Evolutionary conservation across 2,113 vertebrate genomes (phyloP).

Genomic region (Noturus placidus): DNA sequence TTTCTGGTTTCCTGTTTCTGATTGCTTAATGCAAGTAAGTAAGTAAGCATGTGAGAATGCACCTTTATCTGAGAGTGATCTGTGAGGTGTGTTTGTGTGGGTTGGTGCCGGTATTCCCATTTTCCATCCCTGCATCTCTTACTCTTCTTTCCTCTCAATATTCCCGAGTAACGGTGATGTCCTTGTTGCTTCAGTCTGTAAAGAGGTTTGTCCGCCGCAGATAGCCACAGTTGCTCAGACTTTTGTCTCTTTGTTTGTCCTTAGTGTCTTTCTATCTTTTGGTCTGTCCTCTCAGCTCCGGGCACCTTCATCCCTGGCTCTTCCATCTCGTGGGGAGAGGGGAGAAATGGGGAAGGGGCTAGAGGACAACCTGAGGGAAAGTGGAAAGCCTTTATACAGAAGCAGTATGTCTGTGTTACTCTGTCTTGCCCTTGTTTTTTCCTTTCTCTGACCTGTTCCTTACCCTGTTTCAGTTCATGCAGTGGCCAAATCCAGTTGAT

Average conservation of each 20-base stretch:
- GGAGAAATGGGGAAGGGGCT: conserved; percentile 72
- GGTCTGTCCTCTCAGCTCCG: conserved; percentile 63
- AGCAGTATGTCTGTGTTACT: conserved; percentile 5
- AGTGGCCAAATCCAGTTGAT: conserved; percentile 39
- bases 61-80: conserved; percentile 14
- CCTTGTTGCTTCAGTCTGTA: not conserved
- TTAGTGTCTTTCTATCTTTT: conserved; percentile 31
- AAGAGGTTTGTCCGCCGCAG: conserved; percentile 31
- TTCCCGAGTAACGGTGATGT: not conserved
- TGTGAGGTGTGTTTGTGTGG: conserved; percentile 28
- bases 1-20: conserved; percentile 5
- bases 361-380: conserved; percentile 70
- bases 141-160: not conserved
- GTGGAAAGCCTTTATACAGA: conserved; percentile 45
- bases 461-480: conserved; percentile 40
- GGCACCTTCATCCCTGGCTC: conserved; percentile 71
- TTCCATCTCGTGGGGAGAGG: conserved; percentile 72
- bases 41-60: conserved; percentile 39
- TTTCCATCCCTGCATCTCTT: not conserved
- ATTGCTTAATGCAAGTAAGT: conserved; percentile 9
- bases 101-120: not conserved
- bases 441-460: not conserved
- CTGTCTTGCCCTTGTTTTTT: conserved; percentile 12
- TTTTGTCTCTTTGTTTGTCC: not conserved
- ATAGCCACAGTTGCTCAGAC: not conserved